A percentile compares a stretch with the other conserved stretches of the same genome.
phyloP scores from a whole-genome alignment of 2,113 vertebrate species.

The Pterocles burchelli region DNA sequence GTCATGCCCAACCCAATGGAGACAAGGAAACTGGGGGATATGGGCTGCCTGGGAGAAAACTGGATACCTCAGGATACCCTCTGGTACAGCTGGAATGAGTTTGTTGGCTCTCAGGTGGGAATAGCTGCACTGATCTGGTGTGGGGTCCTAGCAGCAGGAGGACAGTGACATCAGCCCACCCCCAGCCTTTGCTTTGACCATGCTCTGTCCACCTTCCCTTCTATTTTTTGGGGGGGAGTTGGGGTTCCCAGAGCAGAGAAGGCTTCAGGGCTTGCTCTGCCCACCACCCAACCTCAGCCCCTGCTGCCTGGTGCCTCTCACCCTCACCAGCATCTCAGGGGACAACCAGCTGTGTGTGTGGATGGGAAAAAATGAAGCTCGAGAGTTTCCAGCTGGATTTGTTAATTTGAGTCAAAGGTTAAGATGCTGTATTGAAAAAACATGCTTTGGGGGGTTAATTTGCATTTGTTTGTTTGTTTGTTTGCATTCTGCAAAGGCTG shows the following conservation, averaged over 20 bases:
- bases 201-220: neutral
- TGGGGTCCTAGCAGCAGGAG: neutral
- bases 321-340: neutral
- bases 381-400: slow-evolving; percentile 43
- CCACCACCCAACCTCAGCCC: neutral
- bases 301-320: neutral
- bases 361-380: neutral
- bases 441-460: neutral
- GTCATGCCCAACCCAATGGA: accelerated
- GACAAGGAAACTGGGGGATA: neutral
- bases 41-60: neutral
- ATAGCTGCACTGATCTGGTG: neutral
- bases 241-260: neutral
- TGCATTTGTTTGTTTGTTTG: slow-evolving; percentile 60
- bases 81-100: neutral
- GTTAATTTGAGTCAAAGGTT: slow-evolving; percentile 50
- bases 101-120: neutral
- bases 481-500: slow-evolving; percentile 47
- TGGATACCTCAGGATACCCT: neutral
- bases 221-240: neutral
- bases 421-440: neutral
- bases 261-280: neutral
- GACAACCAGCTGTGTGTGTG: neutral
- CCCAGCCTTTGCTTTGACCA: neutral
- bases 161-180: accelerated